These are phyloP conservation scores for Myotis vivesi DNA, from an alignment of 2,797 vertebrate species.

Conservation along the genomic window DNA sequence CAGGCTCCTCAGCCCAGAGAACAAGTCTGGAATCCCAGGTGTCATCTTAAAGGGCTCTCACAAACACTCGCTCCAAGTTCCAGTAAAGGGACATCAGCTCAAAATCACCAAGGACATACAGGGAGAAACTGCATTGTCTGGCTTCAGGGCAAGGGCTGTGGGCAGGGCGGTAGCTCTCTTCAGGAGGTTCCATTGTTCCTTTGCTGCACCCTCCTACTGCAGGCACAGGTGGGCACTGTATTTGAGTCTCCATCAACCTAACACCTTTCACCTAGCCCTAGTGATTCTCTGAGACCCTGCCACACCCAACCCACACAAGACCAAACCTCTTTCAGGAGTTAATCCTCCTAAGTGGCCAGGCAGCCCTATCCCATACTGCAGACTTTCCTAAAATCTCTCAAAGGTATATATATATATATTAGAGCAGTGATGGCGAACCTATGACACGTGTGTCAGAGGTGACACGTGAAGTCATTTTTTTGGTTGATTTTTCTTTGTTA, in stretches of 20 bases:
- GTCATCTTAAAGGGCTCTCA: not conserved
- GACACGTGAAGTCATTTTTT: no score
- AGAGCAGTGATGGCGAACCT: no score
- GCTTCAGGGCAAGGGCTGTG: not conserved
- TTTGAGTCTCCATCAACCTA: not conserved
- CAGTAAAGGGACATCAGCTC: not conserved
- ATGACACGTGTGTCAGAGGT: no score
- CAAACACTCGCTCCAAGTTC: not conserved
- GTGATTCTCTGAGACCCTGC: not conserved
- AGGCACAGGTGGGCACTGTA: not conserved
- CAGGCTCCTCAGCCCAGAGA: not conserved
- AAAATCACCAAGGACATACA: not conserved
- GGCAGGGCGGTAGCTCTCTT: not conserved
- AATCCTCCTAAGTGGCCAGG: not conserved
- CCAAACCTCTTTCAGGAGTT: not conserved
- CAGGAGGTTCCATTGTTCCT: not conserved
- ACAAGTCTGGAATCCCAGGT: not conserved
- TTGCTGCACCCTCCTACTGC: not conserved
- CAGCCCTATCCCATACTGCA: not conserved
- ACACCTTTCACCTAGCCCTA: not conserved
- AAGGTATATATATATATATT: not conserved
- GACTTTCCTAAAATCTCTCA: not conserved
- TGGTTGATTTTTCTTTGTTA: no score
- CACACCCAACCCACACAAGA: not conserved
- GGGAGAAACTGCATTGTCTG: not conserved